phyloP scores from a whole-genome alignment of 1,140 invertebrate species.

The Brachionus koreanus region DNA sequence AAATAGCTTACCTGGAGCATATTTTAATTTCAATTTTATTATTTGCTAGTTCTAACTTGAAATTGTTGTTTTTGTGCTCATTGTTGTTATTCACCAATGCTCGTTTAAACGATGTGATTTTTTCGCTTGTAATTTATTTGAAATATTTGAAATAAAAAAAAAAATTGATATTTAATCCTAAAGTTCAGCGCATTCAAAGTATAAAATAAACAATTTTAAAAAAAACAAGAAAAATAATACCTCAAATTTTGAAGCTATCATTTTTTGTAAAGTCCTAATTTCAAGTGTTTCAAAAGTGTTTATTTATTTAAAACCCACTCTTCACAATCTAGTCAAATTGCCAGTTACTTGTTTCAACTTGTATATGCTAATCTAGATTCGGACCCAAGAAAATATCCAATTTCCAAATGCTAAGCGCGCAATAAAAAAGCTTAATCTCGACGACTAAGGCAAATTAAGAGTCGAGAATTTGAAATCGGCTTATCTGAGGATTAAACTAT shows the following conservation, averaged over 20 bases:
- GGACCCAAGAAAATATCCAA: not conserved
- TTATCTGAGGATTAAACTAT: not conserved
- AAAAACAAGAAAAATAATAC: slow-evolving; percentile 17
- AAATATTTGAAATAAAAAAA: slow-evolving; percentile 13
- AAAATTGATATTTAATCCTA: slow-evolving; percentile 34
- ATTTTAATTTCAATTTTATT: slow-evolving; percentile 19
- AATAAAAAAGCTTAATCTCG: not conserved
- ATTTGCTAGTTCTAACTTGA: slow-evolving; percentile 24
- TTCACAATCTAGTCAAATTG: not conserved
- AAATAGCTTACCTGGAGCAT: slow-evolving; percentile 26
- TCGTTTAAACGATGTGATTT: slow-evolving; percentile 9
- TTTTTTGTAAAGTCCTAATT: slow-evolving; percentile 10
- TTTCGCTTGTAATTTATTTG: slow-evolving; percentile 13
- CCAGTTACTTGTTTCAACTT: slow-evolving; percentile 8
- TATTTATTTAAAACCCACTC: not conserved
- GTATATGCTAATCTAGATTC: not conserved
- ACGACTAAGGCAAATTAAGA: not conserved
- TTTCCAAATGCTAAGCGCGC: not conserved
- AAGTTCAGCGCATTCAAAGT: not conserved
- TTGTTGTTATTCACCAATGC: not conserved
- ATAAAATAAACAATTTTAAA: slow-evolving; percentile 12
- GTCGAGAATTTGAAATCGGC: not conserved
- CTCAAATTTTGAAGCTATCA: slow-evolving; percentile 12
- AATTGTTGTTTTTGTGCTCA: slow-evolving; percentile 7
- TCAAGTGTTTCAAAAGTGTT: not conserved